phyloP scores from a whole-genome alignment of 2,797 vertebrate genomes.

The Labeo calbasu region DNA sequence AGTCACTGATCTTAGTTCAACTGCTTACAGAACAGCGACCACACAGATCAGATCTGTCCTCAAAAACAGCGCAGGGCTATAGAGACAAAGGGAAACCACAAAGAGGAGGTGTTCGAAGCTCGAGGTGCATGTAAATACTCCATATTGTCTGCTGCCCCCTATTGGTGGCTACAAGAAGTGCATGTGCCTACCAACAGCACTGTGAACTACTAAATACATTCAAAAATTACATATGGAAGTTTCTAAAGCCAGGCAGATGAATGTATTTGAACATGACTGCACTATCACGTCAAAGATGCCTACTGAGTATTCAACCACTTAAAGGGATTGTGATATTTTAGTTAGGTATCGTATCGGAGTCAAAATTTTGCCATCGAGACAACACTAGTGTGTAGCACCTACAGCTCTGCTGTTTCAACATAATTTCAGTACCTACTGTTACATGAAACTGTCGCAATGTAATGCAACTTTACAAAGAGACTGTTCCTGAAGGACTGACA shows the following conservation, averaged over 20 bases:
- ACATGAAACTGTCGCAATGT: background rate
- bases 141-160: slow-evolving; percentile 53
- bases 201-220: background rate
- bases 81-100: slow-evolving; percentile 27
- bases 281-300: slow-evolving; percentile 13
- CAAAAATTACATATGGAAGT: background rate
- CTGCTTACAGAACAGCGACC: slow-evolving; percentile 17
- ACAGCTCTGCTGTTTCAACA: background rate
- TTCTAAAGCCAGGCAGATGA: background rate
- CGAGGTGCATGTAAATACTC: background rate
- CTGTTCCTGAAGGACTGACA: background rate
- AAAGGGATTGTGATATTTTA: background rate
- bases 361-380: too few relatives aligned
- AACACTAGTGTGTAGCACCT: background rate
- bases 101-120: slow-evolving; percentile 4
- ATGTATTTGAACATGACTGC: slow-evolving; percentile 6
- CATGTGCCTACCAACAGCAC: background rate
- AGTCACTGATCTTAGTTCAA: slow-evolving; percentile 37
- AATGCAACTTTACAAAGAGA: background rate
- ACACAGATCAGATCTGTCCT: slow-evolving; percentile 24
- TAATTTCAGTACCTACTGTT: background rate
- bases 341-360: too few relatives aligned
- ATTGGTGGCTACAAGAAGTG: slow-evolving; percentile 42
- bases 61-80: slow-evolving; percentile 1
- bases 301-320: slow-evolving; percentile 13